Percentiles rank a stretch among this genome's conserved stretches.
Conservation (phyloP, 2,797 vertebrate genomes). For the Moxostoma hubbsi region DNA sequence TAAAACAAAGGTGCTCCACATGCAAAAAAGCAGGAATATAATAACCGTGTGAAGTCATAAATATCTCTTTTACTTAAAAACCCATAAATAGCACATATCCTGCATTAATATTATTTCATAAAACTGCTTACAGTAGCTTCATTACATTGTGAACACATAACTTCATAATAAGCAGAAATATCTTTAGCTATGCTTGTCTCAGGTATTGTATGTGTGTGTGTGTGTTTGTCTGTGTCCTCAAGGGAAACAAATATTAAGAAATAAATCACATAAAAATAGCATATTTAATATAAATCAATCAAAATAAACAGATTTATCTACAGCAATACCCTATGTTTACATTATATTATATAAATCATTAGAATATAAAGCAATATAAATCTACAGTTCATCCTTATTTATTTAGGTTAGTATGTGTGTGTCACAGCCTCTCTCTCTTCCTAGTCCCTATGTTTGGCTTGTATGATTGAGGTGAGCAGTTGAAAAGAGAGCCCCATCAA, state of each 20-base stretch:
- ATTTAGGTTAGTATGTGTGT: not conserved
- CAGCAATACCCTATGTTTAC: too few relatives aligned
- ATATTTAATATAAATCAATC: too few relatives aligned
- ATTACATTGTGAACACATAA: not conserved
- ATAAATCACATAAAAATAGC: too few relatives aligned
- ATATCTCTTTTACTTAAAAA: not conserved
- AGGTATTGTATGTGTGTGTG: not conserved
- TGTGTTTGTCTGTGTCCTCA: not conserved
- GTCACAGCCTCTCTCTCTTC: constrained; percentile 9
- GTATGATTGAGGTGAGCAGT: constrained; percentile 65
- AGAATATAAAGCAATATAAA: too few relatives aligned
- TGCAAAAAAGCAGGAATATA: not conserved
- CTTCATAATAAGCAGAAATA: not conserved
- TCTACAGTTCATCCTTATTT: not conserved
- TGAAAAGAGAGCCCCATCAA: constrained; percentile 74
- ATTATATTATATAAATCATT: too few relatives aligned
- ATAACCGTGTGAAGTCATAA: not conserved
- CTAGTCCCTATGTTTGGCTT: constrained; percentile 17
- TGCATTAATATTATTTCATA: not conserved
- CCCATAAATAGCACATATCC: not conserved
- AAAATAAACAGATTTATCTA: too few relatives aligned
- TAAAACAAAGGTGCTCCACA: not conserved
- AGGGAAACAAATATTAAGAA: too few relatives aligned
- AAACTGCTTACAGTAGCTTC: not conserved
- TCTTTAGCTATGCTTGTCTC: not conserved